Evolutionary conservation across 2,113 vertebrate genomes (phyloP).

Genomic region (Sinocyclocheilus anophthalmus): DNA sequence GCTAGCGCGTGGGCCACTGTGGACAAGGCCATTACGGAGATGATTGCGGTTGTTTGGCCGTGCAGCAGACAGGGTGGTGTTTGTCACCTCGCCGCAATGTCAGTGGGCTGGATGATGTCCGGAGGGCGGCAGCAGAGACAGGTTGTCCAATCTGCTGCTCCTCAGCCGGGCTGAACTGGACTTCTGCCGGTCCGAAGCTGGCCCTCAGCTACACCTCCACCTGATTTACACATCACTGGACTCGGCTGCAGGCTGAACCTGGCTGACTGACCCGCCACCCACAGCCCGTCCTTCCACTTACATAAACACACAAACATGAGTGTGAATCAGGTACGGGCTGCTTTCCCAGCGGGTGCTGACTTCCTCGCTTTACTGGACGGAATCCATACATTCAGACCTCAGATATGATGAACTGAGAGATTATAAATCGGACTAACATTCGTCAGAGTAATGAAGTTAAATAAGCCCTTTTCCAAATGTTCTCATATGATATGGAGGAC

Average conservation of each 20-base stretch:
- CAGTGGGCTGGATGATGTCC: conserved; percentile 26
- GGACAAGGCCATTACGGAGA: conserved; percentile 27
- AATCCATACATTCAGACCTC: background rate
- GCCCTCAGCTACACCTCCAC: conserved; percentile 39
- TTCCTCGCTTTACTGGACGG: background rate
- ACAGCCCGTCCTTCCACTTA: conserved; percentile 6
- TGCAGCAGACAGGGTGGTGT: conserved; percentile 22
- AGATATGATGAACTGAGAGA: background rate
- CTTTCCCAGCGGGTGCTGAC: background rate
- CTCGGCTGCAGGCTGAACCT: conserved; percentile 1
- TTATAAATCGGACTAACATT: background rate
- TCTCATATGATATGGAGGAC: too few relatives aligned
- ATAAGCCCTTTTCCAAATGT: background rate
- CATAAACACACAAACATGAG: conserved; percentile 22
- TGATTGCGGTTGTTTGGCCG: conserved; percentile 27
- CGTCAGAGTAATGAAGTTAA: background rate
- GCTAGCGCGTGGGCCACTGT: background rate
- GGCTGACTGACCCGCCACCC: conserved; percentile 41
- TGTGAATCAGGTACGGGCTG: conserved; percentile 25
- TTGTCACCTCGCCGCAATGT: background rate
- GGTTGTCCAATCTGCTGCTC: conserved; percentile 32
- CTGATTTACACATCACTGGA: conserved; percentile 45
- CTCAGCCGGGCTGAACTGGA: background rate
- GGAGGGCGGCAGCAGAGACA: background rate
- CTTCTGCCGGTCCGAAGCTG: background rate